Conservation (phyloP, 1,140 invertebrate genomes). For the Protaetia brevitarsis region DNA sequence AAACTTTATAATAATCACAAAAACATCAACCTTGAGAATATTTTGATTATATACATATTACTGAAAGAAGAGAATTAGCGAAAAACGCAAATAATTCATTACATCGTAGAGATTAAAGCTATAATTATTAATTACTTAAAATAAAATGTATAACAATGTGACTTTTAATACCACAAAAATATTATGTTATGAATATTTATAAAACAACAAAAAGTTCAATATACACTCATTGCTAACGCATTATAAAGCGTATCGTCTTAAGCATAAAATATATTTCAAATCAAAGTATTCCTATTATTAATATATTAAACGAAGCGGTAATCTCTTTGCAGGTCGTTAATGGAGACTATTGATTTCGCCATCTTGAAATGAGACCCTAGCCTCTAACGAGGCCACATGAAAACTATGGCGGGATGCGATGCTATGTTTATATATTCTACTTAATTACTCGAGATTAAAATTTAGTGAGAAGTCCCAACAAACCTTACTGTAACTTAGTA, state of each 20-base stretch:
- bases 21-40: conserved; percentile 17
- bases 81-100: not conserved
- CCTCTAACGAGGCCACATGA: conserved; percentile 37
- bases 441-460: not conserved
- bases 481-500: not conserved
- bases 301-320: conserved; percentile 25
- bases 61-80: not conserved
- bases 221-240: not conserved
- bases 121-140: not conserved
- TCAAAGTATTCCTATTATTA: conserved; percentile 11
- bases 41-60: conserved; percentile 8
- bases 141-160: not conserved
- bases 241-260: not conserved
- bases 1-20: conserved; percentile 16
- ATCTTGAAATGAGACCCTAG: conserved; percentile 45
- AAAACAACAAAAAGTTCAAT: not conserved
- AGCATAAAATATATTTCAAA: not conserved
- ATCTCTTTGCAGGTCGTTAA: conserved; percentile 32
- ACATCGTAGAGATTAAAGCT: not conserved
- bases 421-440: conserved; percentile 34
- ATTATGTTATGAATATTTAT: not conserved
- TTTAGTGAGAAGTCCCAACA: not conserved
- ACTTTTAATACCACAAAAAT: conserved; percentile 6
- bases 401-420: conserved; percentile 46
- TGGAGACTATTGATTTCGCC: conserved; percentile 47